Evolutionary conservation across 1,140 invertebrate genomes (phyloP), one percentile per base, ranked within the genome.

Genomic region (Drosophila fuyamai): DNA sequence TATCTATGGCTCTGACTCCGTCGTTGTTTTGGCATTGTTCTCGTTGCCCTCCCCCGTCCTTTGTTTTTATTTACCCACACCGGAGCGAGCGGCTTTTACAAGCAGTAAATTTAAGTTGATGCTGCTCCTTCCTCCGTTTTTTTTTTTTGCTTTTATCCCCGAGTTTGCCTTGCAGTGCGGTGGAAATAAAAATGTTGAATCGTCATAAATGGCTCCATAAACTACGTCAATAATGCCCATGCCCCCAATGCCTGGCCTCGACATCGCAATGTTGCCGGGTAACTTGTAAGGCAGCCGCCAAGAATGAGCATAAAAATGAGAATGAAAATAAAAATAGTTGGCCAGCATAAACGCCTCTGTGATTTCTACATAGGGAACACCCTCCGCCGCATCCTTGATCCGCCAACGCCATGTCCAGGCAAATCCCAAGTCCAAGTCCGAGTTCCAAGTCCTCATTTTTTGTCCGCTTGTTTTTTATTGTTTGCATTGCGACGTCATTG

Each of bases 131-230:
- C 38, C n/a, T 32, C 9, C n/a, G 6, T 48, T 55, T 40, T 55
- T n/a, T 5, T 50, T 14, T 32, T 32, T 62, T 18, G n/a, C 8
- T 12, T 57, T 53, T 53, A 36, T 53, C 32, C 50, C 32, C n/a
- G 4, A 35, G 32, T 9, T 35, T 16, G 43, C 46, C 70, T 47
- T 85, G 81, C 80, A 65, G 58, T 81, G 84, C 65, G 84, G 84
- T 84, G 79, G 77, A 89, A 89, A 89, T 84, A 89, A 89, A 89
- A 89, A 84, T 89, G 84, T 89, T 89, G 84, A 89, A 89, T 89
- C 84, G 84, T 89, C 84, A 89, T 89, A 89, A 89, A 89, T 89
- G 84, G 84, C 85, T 89, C 80, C 84, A 89, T 89, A 89, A 89
- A 89, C 85, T 84, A 78, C 85, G 85, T 89, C 84, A 89, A 89